These are phyloP conservation scores for Phoenicopterus ruber DNA, from an alignment of 2,113 vertebrate species.

Conservation along the genomic window DNA sequence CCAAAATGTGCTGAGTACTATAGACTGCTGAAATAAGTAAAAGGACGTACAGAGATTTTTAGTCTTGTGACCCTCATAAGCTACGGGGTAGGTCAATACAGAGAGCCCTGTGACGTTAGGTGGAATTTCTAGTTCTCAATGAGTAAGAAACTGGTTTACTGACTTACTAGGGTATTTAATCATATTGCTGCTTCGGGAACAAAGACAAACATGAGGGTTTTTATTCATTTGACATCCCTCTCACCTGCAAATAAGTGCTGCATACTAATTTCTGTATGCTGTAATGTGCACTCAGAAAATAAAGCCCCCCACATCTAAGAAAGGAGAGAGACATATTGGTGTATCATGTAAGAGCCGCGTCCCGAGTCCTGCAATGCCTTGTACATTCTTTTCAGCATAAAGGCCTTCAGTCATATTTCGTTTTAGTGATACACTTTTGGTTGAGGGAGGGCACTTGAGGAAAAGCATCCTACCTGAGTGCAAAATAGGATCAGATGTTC, in stretches of 20 bases:
- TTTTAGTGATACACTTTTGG: neutral
- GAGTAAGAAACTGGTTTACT: neutral
- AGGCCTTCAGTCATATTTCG: fast-evolving
- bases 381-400: fast-evolving
- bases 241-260: neutral
- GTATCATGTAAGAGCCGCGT: neutral
- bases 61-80: neutral
- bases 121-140: neutral
- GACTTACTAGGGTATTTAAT: neutral
- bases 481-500: neutral
- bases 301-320: neutral
- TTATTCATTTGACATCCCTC: neutral
- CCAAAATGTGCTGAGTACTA: neutral
- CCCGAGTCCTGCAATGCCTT: neutral
- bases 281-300: neutral
- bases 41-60: neutral
- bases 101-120: neutral
- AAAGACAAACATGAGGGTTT: neutral
- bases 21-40: neutral
- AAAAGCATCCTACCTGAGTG: neutral
- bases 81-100: neutral
- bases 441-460: neutral
- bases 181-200: neutral
- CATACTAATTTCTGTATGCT: neutral
- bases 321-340: neutral